Base-by-base conservation (phyloP, 2,113 vertebrate species). In the Sylvietta virens region DNA sequence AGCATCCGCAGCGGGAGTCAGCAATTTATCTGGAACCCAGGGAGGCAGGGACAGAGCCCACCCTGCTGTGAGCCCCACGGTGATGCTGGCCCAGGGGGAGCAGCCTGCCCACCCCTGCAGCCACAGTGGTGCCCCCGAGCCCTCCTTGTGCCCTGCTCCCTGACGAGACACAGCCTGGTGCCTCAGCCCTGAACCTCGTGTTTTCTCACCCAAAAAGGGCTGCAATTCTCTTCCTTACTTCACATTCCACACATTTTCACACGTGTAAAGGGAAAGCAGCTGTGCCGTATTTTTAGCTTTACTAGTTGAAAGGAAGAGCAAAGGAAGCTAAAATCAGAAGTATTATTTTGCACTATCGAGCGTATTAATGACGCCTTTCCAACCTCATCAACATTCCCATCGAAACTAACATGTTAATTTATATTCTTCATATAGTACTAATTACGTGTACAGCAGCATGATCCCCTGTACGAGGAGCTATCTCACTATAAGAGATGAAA, bases 341-440 rank as follows among this genome's bases (percentile, higher is more conserved):
- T 50, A 85, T 85, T 95, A 94, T 91, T 94, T 93, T 92, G 91
- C 54, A 47, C 90, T 80, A 62, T 54, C 35, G 84, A 91, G 85
- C 54, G n/a, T 86, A 95, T 95, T 94, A 95, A 95, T 95, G 84
- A 92, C 30, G 74, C 74, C 66, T 83, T 86, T 87, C 91, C 92
- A 93, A 88, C 33, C 93, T 95, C 93, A 95, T 95, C 93, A 95
- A 91, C 93, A 93, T 93, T 94, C 94, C 50, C 93, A 82, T 73
- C 84, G 11, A 94, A 94, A 73, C 62, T 76, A 96, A 92, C 94
- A 47, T 80, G 90, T 91, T 96, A 92, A 95, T 96, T 95, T 94
- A 91, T 92, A 88, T 94, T 95, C 95, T 95, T 88, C 90, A 47
- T 93, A 90, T 48, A 88, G 79, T 21, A 65, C 61, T 94, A 95